Percentiles rank a stretch among this genome's conserved stretches.
Conservation (phyloP, 2,113 vertebrate species). For the Periophthalmodon schlosseri region DNA sequence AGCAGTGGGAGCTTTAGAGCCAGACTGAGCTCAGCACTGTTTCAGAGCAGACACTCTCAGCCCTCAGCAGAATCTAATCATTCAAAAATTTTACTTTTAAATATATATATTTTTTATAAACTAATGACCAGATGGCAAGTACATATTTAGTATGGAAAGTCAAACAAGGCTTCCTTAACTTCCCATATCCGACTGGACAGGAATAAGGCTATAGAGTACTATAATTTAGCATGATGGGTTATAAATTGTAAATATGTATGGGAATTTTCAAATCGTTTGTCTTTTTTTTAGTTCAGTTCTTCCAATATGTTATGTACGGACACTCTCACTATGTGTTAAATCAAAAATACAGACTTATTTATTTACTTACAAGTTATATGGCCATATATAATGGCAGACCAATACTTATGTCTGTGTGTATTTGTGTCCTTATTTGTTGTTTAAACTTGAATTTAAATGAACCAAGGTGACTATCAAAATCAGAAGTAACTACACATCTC, state of each 20-base stretch:
- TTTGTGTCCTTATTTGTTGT: too few species aligned
- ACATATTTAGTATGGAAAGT: background rate
- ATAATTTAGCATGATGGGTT: background rate
- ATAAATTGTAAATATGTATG: background rate
- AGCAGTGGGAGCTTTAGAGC: slow-evolving; percentile 76
- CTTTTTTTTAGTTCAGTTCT: background rate
- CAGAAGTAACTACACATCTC: background rate
- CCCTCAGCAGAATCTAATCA: background rate
- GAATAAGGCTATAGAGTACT: too few species aligned
- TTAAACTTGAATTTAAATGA: too few species aligned
- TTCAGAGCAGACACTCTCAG: background rate
- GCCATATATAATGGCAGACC: too few species aligned
- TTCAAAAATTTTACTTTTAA: background rate
- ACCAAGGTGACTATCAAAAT: too few species aligned
- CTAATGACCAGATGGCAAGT: background rate
- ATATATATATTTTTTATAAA: background rate
- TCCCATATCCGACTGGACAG: background rate
- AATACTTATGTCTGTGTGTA: too few species aligned
- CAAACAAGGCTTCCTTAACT: background rate
- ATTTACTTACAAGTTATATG: too few species aligned
- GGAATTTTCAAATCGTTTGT: background rate
- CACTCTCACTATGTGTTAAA: background rate
- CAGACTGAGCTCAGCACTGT: slow-evolving; percentile 17
- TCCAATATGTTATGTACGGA: too few species aligned
- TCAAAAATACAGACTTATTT: background rate